Percentiles rank a stretch among this genome's conserved stretches.
Conservation (phyloP, 92 coral and sea anemone genomes). For the Porites evermanni region DNA sequence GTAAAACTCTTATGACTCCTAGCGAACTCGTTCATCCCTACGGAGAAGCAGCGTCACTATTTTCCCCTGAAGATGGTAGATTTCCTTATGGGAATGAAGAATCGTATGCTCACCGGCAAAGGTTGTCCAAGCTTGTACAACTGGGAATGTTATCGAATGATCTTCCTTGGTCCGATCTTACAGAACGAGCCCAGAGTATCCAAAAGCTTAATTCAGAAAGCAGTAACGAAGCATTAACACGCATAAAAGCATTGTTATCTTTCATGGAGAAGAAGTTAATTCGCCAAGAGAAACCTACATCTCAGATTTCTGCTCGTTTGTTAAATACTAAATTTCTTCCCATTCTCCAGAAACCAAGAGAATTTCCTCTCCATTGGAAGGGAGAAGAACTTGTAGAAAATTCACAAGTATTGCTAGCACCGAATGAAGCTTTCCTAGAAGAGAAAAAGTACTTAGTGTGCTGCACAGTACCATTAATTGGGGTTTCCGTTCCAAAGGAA, state of each 20-base stretch:
- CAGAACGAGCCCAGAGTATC: conserved; percentile 76
- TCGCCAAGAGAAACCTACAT: background rate
- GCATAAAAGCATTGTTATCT: conserved; percentile 33
- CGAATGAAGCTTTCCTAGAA: conserved; percentile 39
- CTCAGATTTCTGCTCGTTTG: background rate
- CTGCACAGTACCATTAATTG: conserved; percentile 53
- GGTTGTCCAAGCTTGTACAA: conserved; percentile 43
- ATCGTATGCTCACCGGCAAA: conserved; percentile 18
- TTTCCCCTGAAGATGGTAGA: conserved; percentile 61
- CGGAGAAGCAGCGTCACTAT: conserved; percentile 60
- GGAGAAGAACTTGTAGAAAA: conserved; percentile 47
- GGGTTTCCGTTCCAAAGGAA: conserved; percentile 25
- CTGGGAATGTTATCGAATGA: conserved; percentile 77
- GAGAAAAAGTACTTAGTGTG: conserved; percentile 54
- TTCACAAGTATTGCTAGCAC: conserved; percentile 29
- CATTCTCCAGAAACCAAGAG: conserved; percentile 42
- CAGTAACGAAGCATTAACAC: conserved; percentile 31
- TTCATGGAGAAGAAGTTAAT: conserved; percentile 52
- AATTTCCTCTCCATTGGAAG: conserved; percentile 65
- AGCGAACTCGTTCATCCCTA: conserved; percentile 66
- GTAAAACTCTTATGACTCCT: conserved; percentile 65
- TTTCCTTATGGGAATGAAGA: conserved; percentile 66
- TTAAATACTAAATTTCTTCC: conserved; percentile 57
- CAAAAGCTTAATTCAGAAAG: conserved; percentile 10
- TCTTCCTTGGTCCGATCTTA: conserved; percentile 71